Percentiles rank a stretch among this genome's conserved stretches.
Conservation (phyloP, 2,888 invertebrate species). For the Dasypogon diadema region DNA sequence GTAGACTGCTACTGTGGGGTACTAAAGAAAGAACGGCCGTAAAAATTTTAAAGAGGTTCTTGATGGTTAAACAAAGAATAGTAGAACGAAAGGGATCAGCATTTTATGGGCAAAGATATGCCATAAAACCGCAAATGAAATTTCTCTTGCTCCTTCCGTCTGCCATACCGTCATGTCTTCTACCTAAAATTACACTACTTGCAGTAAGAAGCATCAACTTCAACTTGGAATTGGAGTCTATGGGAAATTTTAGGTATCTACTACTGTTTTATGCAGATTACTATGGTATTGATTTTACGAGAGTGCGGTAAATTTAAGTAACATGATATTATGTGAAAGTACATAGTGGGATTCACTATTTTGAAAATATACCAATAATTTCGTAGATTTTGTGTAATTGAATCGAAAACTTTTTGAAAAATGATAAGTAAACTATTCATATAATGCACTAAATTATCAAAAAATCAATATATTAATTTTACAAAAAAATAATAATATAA, state of each 20-base stretch:
- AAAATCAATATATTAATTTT: no score
- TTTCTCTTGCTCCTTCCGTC: slow-evolving; percentile 31
- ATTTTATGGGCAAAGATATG: slow-evolving; percentile 54
- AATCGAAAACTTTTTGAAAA: no score
- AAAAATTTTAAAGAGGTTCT: slow-evolving; percentile 55
- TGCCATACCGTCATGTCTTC: background rate
- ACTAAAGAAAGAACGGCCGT: slow-evolving; percentile 51
- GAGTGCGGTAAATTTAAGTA: background rate
- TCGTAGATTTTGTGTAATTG: no score
- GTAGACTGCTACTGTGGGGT: slow-evolving; percentile 31
- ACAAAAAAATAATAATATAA: no score
- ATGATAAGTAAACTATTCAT: no score
- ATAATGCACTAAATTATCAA: no score
- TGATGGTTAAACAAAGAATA: slow-evolving; percentile 54
- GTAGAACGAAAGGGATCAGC: slow-evolving; percentile 53
- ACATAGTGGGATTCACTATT: no score
- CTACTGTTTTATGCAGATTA: slow-evolving; percentile 20
- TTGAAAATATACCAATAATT: no score
- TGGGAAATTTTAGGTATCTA: background rate
- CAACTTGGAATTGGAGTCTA: slow-evolving; percentile 19
- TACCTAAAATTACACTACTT: background rate
- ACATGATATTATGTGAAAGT: no score
- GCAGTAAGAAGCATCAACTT: background rate
- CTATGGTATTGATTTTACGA: slow-evolving; percentile 21
- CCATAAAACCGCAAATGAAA: slow-evolving; percentile 56